Conservation (phyloP, 2,113 vertebrate species). For the Alaudala cheleensis region DNA sequence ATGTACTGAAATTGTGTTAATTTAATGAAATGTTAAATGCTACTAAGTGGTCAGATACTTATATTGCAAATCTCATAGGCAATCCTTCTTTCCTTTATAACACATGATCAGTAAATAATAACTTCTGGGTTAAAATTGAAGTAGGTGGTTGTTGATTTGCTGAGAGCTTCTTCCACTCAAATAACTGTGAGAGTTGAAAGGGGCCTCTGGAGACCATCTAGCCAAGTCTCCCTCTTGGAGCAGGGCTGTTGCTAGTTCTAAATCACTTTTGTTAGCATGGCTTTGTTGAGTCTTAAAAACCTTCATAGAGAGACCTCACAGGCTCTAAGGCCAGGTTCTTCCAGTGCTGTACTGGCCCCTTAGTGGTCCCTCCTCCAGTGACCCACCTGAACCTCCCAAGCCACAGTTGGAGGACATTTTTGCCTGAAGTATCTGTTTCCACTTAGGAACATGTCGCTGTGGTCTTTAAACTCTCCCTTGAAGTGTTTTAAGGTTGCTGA, state of each 20-base stretch:
- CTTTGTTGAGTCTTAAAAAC: neutral
- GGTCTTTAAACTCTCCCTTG: neutral
- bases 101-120: neutral
- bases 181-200: neutral
- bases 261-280: neutral
- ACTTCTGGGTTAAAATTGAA: neutral
- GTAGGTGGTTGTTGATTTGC: neutral
- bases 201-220: neutral
- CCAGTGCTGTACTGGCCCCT: neutral
- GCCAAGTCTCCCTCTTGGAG: neutral
- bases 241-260: neutral
- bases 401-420: neutral
- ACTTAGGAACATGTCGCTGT: fast-evolving
- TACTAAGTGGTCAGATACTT: neutral
- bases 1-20: neutral
- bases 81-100: neutral
- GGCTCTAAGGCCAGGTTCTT: neutral
- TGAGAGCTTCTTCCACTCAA: neutral
- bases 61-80: neutral
- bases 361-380: neutral
- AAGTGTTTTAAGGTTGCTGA: neutral
- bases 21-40: neutral
- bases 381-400: neutral
- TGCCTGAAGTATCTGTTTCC: neutral
- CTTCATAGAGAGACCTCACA: neutral